Evolutionary conservation across 2,113 vertebrate genomes (phyloP).

Genomic region (Microcebus tavaratra): DNA sequence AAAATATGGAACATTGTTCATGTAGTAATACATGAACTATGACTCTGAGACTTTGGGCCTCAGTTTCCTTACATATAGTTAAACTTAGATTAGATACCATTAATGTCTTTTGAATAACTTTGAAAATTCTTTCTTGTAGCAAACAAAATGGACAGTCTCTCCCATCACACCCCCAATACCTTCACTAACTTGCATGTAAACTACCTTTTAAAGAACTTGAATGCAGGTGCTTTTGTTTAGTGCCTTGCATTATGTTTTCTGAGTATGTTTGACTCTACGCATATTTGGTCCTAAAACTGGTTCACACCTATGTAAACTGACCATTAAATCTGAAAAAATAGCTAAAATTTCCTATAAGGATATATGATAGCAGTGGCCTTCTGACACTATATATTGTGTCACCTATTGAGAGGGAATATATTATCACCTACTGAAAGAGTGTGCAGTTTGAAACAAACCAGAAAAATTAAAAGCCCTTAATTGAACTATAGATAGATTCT

Average conservation of each 20-base stretch:
- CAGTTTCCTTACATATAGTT: neutral
- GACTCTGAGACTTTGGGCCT: neutral
- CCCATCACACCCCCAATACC: neutral
- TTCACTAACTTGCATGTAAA: neutral
- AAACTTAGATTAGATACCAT: neutral
- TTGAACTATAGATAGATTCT: neutral
- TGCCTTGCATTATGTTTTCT: neutral
- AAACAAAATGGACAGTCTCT: neutral
- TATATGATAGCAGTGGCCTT: neutral
- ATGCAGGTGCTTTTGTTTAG: neutral
- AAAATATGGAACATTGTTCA: neutral
- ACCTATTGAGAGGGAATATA: neutral
- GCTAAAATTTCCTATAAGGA: neutral
- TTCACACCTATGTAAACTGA: neutral
- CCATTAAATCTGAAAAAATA: conserved; percentile 10
- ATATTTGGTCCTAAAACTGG: neutral
- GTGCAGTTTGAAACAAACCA: conserved; percentile 1
- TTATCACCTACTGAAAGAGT: neutral
- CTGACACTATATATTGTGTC: neutral
- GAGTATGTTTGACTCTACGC: neutral
- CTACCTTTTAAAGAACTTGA: neutral
- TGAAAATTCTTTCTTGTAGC: neutral
- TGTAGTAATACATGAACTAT: neutral
- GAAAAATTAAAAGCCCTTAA: neutral
- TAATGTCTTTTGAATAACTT: neutral